A percentile compares a stretch with the other conserved stretches of the same genome.
Evolutionary conservation across 1,140 invertebrate genomes (phyloP).

Genomic region (Acromyrmex heyeri): DNA sequence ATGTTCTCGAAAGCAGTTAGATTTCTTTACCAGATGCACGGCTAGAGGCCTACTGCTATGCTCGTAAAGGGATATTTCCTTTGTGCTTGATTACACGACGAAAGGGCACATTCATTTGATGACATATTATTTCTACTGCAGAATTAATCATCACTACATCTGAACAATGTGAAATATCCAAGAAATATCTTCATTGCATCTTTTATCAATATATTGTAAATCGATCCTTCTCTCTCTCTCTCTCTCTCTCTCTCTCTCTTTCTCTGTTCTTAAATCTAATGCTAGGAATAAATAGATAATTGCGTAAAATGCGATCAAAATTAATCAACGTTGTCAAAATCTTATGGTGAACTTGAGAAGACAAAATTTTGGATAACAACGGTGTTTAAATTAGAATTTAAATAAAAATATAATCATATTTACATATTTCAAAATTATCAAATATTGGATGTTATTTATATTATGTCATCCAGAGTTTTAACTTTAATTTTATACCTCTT

Average conservation of each 20-base stretch:
- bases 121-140: slow-evolving; percentile 72
- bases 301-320: slow-evolving; percentile 20
- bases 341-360: not conserved
- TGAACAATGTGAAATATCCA: slow-evolving; percentile 21
- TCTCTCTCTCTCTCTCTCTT: too few relatives aligned
- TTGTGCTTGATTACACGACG: slow-evolving; percentile 79
- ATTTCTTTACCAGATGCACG: slow-evolving; percentile 50
- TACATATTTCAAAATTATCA: not conserved
- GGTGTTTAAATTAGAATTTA: not conserved
- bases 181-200: not conserved
- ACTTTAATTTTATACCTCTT: too few relatives aligned
- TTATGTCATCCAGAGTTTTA: too few relatives aligned
- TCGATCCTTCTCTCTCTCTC: not conserved
- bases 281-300: not conserved
- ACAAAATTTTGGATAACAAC: not conserved
- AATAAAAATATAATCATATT: not conserved
- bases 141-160: slow-evolving; percentile 65
- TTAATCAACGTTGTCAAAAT: not conserved
- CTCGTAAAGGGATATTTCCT: slow-evolving; percentile 69
- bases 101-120: slow-evolving; percentile 82
- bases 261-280: not conserved
- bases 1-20: slow-evolving; percentile 41
- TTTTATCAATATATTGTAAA: slow-evolving; percentile 10
- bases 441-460: not conserved
- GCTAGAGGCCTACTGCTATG: slow-evolving; percentile 64